These are phyloP conservation scores for Austrolebias charrua DNA, from an alignment of 2,797 vertebrate species.

Conservation along the genomic window DNA sequence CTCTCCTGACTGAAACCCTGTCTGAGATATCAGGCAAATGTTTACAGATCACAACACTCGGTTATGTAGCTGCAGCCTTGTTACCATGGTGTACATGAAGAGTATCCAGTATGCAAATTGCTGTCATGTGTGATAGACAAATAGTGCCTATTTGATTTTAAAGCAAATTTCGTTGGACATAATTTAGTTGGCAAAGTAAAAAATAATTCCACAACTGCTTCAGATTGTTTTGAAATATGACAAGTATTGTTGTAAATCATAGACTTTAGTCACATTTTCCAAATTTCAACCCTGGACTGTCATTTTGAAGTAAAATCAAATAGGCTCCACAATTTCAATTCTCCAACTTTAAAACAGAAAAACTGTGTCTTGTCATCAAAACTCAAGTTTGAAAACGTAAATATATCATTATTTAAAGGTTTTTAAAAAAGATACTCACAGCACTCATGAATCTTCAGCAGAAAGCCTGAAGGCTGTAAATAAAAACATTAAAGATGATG, in stretches of 20 bases:
- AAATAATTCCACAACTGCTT: background rate
- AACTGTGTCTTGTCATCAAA: background rate
- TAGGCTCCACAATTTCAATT: background rate
- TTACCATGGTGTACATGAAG: slow-evolving; percentile 48
- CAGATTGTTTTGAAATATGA: background rate
- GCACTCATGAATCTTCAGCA: slow-evolving; percentile 34
- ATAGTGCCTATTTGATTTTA: slow-evolving; percentile 1
- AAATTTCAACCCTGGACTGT: background rate
- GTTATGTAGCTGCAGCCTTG: slow-evolving; percentile 39
- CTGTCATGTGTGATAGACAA: slow-evolving; percentile 42
- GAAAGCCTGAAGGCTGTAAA: slow-evolving; percentile 9
- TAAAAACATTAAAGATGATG: slow-evolving; percentile 17
- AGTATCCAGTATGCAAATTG: slow-evolving; percentile 42
- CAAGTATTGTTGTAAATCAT: slow-evolving; percentile 1
- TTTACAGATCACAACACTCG: slow-evolving; percentile 48
- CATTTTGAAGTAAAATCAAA: background rate
- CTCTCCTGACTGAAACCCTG: slow-evolving; percentile 9
- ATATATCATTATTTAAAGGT: too few species aligned
- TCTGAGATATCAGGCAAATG: slow-evolving; percentile 30
- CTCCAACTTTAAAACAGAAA: slow-evolving; percentile 16
- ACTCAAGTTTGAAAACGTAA: slow-evolving; percentile 12
- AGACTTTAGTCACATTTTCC: background rate
- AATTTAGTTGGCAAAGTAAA: background rate
- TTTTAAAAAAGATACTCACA: slow-evolving; percentile 64
- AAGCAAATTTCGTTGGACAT: background rate